Evolutionary conservation across 2,888 invertebrate genomes (phyloP), one percentile per base, ranked within the genome.

Genomic region (Hedya salicella): DNA sequence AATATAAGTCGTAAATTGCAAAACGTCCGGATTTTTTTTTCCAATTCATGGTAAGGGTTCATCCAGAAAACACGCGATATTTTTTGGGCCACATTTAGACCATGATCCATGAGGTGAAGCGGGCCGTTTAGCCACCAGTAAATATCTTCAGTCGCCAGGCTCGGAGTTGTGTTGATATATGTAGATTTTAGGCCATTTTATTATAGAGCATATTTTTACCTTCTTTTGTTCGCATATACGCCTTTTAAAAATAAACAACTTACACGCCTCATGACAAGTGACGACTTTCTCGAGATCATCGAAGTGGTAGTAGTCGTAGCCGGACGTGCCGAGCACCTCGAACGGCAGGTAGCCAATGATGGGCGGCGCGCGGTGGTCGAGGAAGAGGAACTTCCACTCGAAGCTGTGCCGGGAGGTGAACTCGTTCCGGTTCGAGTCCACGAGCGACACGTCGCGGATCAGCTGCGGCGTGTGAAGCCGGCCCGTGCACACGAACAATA

Each of bases 271-370:
- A 82, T 98, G 98, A 73, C 97, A 97, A 3, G 93, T 93, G 8
- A 97, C 95, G 1, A 98, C 96, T 80, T 96, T 96, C 69, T 98
- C 97, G 69, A 98, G 89, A 83, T 98, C 98, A 80, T 98, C 98
- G 54, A 97, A 96, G 83, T 98, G 98, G 79, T 98, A 98, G 82
- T 98, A 98, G 82, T 98, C 98, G 83, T 98, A 98, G 1, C 98
- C 98, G 0, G 98, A 98, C 0, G 98, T 98, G 48, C 98, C 98
- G 2, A 98, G 92, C 30, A 98, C 96, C 88, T 98, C 98, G 81
- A 98, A 98, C 0, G 98, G 98, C 76, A 98, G 90, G 74, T 98
- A 98, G 0, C 98, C 98, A 70, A 98, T 97, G 57, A 98, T 97
- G 0, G 97, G 96, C 1, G 97, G 96, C 0, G 97, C 98, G 77